Evolutionary conservation across 1,140 invertebrate genomes (phyloP).

Genomic region (Cydia fagiglandana): DNA sequence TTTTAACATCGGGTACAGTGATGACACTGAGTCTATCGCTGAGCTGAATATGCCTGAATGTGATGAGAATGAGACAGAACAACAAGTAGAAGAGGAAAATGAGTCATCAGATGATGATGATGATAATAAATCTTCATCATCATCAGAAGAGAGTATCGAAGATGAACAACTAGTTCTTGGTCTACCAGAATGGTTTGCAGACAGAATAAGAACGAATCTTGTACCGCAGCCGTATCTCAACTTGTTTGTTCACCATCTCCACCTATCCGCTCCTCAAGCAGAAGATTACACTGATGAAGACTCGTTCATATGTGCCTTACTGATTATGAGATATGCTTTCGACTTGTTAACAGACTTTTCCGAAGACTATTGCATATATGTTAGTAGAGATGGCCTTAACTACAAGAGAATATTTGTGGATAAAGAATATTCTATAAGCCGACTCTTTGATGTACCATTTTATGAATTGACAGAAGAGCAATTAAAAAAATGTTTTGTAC

Average conservation of each 20-base stretch:
- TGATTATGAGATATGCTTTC: slow-evolving; percentile 84
- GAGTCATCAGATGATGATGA: slow-evolving; percentile 36
- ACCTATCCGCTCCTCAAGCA: slow-evolving; percentile 86
- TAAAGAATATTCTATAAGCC: slow-evolving; percentile 57
- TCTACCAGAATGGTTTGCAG: slow-evolving; percentile 84
- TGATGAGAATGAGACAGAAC: slow-evolving; percentile 37
- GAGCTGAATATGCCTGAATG: slow-evolving; percentile 32
- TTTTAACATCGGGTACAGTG: slow-evolving; percentile 68
- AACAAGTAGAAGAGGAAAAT: slow-evolving; percentile 36
- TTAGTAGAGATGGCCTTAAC: slow-evolving; percentile 53
- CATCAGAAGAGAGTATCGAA: slow-evolving; percentile 20
- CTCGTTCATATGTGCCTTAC: slow-evolving; percentile 81
- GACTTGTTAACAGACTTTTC: slow-evolving; percentile 80
- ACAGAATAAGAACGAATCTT: slow-evolving; percentile 80
- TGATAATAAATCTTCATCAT: slow-evolving; percentile 35
- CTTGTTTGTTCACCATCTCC: slow-evolving; percentile 81
- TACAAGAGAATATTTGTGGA: slow-evolving; percentile 59
- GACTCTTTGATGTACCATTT: slow-evolving; percentile 54
- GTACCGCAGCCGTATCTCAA: slow-evolving; percentile 84
- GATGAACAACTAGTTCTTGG: slow-evolving; percentile 41
- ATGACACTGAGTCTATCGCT: slow-evolving; percentile 23
- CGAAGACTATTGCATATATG: slow-evolving; percentile 66
- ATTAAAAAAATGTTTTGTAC: slow-evolving; percentile 59
- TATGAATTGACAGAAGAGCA: slow-evolving; percentile 65
- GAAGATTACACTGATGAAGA: slow-evolving; percentile 83